Base-by-base conservation (phyloP, 2,797 vertebrate species). In the Lateolabrax maculatus region DNA sequence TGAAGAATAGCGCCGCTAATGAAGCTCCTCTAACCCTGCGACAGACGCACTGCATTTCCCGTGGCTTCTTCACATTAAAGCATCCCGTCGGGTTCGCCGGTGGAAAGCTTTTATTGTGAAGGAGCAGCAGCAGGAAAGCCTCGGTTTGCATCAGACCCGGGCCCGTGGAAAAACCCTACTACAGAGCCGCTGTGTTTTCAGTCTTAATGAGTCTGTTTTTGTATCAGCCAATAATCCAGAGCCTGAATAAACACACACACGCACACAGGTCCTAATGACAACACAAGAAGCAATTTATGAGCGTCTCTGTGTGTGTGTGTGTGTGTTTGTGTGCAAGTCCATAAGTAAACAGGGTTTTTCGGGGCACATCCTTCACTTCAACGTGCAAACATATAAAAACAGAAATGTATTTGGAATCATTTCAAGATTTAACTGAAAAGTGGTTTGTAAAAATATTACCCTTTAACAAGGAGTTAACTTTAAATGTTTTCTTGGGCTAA, bases 141-240 rank as follows among this genome's bases (percentile, higher is more conserved):
- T 49, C 3, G 13, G 44, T 64, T 36, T 64, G 44, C 29, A 34
- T 49, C 29, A 63, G 31, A 41, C 68, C 52, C 13, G 15, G 23
- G 39, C 39, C 55, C 23, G 1, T 46, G 53, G 51, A 71, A 70
- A 46, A 71, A 25, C 23, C 19, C 9, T 39, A 25, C 34, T 61
- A 77, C 41, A 83, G 63, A 84, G 52, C 62, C 49, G 73, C 71
- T 76, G 77, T 80, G 79, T 79, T 78, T 79, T 77, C 52, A 74
- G 37, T 51, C 79, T 66, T 65, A 86, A 86, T 80, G 73, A 78
- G 73, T 36, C 66, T 74, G 82, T 80, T 87, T 84, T 83, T 83
- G 67, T 79, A 69, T 79, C 55, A 69, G 58, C 80, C 63, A 81
- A 77, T 77, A 79, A 83, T 72, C 62, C 70, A 55, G 48, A 55